Evolutionary conservation across 2,888 invertebrate genomes (phyloP).

Genomic region (Cataglyphis livida): DNA sequence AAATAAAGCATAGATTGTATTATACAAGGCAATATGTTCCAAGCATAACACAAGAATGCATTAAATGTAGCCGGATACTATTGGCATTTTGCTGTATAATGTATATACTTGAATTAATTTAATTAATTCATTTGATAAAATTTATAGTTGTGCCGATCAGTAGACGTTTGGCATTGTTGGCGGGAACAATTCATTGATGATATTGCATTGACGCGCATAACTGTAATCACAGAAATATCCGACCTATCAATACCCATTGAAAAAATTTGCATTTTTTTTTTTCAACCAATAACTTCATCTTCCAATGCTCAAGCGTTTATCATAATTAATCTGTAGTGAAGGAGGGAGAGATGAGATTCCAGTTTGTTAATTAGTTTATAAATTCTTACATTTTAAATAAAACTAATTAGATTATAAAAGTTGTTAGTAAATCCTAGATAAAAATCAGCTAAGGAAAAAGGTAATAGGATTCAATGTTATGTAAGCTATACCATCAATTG

Average conservation of each 20-base stretch:
- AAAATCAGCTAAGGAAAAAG: not conserved
- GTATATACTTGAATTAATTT: conserved; percentile 43
- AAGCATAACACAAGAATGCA: conserved; percentile 19
- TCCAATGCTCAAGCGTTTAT: conserved; percentile 14
- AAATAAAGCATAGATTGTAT: conserved; percentile 16
- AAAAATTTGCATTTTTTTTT: conserved; percentile 33
- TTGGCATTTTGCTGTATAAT: conserved; percentile 45
- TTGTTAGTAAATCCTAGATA: not conserved
- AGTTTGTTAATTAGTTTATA: conserved; percentile 13
- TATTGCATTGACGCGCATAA: conserved; percentile 96
- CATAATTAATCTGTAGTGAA: not conserved
- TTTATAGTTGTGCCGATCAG: conserved; percentile 79
- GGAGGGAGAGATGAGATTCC: not conserved
- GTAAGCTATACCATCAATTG: conserved; percentile 1
- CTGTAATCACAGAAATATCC: conserved; percentile 91
- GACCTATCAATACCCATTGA: conserved; percentile 73
- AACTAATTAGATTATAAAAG: not conserved
- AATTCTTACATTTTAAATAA: not conserved
- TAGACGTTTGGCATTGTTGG: conserved; percentile 84
- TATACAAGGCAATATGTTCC: conserved; percentile 8
- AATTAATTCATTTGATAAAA: conserved; percentile 60
- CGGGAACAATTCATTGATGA: conserved; percentile 97
- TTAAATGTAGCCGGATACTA: conserved; percentile 46
- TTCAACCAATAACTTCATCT: conserved; percentile 38
- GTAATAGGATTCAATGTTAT: conserved; percentile 10